Evolutionary conservation across 2,888 invertebrate species (phyloP), one percentile per base, ranked within the genome.

Genomic region (Rhabditoides inermis): DNA sequence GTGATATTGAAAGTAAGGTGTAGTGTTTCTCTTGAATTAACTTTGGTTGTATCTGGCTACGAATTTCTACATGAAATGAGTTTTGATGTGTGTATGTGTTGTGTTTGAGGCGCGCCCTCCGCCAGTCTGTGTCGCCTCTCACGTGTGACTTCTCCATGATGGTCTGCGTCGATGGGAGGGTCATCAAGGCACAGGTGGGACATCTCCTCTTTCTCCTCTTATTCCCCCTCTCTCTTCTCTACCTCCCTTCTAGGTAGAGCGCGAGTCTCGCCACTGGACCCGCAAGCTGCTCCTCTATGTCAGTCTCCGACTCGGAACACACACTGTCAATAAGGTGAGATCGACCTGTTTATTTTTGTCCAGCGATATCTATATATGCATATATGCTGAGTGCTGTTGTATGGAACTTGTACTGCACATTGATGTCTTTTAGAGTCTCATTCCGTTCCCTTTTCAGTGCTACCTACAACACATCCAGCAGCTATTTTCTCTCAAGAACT

Each of bases 401-500:
- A 20, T 10, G 10, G n/a, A 20, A n/a, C 18, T n/a, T 12, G 15
- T 18, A 1, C 18, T 20, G 7, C 15, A 20, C n/a, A n/a, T n/a
- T 40, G 22, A 40, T 40, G n/a, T 4, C 2, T n/a, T 41, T 2
- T 7, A 10, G 22, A 26, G 12, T 51, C 15, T 12, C 15, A 10
- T 39, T n/a, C 18, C 7, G 18, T 15, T 10, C 1, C 10, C 7
- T 39, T 36, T 61, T 41, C 32, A 62, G 60, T 84, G 86, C 48
- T 91, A 91, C 79, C 84, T 85, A 12, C 85, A 87, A 15, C 88
- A 88, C 75, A 80, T 91, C 27, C 87, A 87, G 56, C 83, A 85
- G 30, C 78, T 90, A 44, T 82, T 91, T 36, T 86, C 86, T 60
- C 82, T 88, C 58, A 86, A 87, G 66, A 84, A 84, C 70, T 90